Base-by-base conservation (phyloP, 1,140 invertebrate genomes). In the Drosophila ercepeae region DNA sequence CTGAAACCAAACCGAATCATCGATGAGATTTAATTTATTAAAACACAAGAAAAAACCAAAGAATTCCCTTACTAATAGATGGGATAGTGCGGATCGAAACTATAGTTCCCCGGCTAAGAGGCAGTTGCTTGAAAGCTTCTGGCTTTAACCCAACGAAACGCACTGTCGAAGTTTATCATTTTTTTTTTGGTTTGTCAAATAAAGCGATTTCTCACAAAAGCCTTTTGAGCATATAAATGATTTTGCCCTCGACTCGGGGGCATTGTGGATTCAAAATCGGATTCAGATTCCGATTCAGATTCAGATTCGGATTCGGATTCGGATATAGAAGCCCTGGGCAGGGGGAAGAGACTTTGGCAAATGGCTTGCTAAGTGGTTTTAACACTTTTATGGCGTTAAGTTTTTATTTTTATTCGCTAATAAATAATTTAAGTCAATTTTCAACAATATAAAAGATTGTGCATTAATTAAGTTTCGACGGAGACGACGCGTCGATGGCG, bases 371-470 rank as follows among this genome's bases (percentile, higher is more conserved):
- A 89, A 89, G 86, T 89, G 86, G 81, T 86, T 89, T 89, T 89
- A 89, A 89, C 86, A 86, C 81, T 86, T 89, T 89, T 89, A 89
- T 82, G 88, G 86, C 81, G 86, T 89, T 89, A 89, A 86, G 79
- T 89, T 81, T 89, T 81, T 89, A 89, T 84, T 84, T 86, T 86
- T 89, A 89, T 89, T 78, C 86, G 79, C 76, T 86, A 86, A 89
- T 79, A 89, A 89, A 89, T 82, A 86, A 89, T 89, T 89, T 89
- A 86, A 86, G 79, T 78, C 81, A 86, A 89, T 89, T 78, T 74
- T 61, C 69, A 70, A 57, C 73, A 55, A 69, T 69, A 86, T 75
- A 73, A 84, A 76, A 73, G 73, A 73, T 82, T 77, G 72, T 82
- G 79, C 79, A 74, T 86, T 88, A 84, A 86, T 86, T 86, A 88